These are phyloP conservation scores for Cephus rjabovi DNA, from an alignment of 2,888 invertebrate genomes.

Conservation along the genomic window DNA sequence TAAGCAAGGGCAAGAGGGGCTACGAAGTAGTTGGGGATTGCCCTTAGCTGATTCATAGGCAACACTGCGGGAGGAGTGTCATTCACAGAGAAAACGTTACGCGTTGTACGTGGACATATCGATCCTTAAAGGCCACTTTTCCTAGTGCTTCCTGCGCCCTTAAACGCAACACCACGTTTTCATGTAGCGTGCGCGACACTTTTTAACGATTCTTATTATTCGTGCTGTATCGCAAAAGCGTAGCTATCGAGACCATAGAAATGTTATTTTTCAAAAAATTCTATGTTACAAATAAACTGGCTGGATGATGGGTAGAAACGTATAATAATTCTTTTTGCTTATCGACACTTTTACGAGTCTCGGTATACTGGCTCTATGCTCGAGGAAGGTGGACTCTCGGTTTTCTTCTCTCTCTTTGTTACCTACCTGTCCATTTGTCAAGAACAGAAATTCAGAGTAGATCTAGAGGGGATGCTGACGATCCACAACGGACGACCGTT, in stretches of 20 bases:
- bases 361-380: background rate
- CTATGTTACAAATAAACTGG: background rate
- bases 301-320: background rate
- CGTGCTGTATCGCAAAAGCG: background rate
- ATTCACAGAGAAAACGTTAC: conserved; percentile 43
- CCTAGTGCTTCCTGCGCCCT: background rate
- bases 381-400: background rate
- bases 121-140: conserved; percentile 31
- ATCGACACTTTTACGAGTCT: background rate
- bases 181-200: background rate
- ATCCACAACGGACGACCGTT: background rate
- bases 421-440: background rate
- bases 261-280: background rate
- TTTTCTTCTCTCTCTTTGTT: background rate
- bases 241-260: background rate
- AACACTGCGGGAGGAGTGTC: conserved; percentile 29
- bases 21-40: conserved; percentile 10
- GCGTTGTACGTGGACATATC: conserved; percentile 38
- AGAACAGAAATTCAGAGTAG: background rate
- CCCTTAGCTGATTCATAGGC: conserved; percentile 52
- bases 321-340: background rate
- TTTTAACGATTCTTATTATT: background rate
- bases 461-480: background rate
- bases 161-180: background rate
- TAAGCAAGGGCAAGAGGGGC: background rate